Base-by-base conservation (phyloP, 2,888 invertebrate species). In the Pimpla rufipes region DNA sequence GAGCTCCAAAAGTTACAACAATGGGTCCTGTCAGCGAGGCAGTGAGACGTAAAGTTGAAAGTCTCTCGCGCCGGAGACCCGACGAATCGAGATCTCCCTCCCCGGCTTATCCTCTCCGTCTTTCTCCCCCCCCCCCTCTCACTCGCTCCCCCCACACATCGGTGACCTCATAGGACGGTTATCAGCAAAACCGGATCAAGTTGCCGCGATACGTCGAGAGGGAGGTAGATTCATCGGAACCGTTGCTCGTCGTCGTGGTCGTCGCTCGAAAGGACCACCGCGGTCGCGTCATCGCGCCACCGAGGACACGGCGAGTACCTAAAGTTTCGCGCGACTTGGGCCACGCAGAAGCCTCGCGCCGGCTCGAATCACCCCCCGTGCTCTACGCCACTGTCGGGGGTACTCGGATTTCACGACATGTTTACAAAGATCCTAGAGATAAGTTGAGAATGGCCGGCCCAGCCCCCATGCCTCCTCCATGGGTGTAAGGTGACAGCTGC, bases 371-470 rank as follows among this genome's bases (percentile, higher is more conserved):
- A 89, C 88, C 90, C 90, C 89, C 86, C 84, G 83, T 85, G 86
- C 88, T 90, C 92, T 92, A 93, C 93, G 93, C 93, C 93, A 93
- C 90, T 93, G 93, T 83, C 89, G 87, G 88, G 90, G 91, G 92
- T 93, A 93, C 93, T 93, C 93, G 92, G 91, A 93, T 93, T 93
- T 93, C 93, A 93, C 93, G 93, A 93, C 93, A 92, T 93, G 93
- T 93, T 93, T 93, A 93, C 93, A 93, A 93, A 93, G 93, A 93
- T 93, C 93, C 93, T 92, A 92, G 92, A 93, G 93, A 93, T 93
- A 93, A 93, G 93, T 93, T 93, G 92, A 92, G 93, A 93, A 92
- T 92, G 93, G 93, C 92, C 92, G 91, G 90, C 90, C 90, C 89
- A 89, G 89, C 88, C 90, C 78, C 84, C 83, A 81, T 86, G 79